Evolutionary conservation across 2,113 vertebrate genomes (phyloP).

Genomic region (Synodontis membranacea): DNA sequence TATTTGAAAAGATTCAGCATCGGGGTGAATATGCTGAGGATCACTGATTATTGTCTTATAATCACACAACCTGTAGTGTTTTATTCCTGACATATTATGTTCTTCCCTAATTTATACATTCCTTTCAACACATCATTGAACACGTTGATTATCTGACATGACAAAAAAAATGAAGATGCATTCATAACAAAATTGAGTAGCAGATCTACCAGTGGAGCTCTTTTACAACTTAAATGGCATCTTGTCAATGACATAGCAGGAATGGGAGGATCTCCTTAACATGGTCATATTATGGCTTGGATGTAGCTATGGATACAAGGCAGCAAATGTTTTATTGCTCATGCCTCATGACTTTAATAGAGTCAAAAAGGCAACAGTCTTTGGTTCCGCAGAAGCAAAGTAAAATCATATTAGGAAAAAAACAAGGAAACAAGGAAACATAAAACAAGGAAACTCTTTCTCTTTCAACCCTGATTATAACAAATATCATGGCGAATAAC

Average conservation of each 20-base stretch:
- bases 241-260: neutral
- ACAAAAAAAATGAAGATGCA: neutral
- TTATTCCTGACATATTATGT: neutral
- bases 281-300: neutral
- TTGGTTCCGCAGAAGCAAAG: neutral
- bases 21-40: too few species aligned
- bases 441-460: neutral
- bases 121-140: too few species aligned
- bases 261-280: neutral
- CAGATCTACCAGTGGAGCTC: neutral
- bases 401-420: neutral
- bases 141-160: neutral
- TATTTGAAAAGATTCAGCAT: neutral
- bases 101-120: too few species aligned
- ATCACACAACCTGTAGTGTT: neutral
- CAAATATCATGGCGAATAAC: neutral
- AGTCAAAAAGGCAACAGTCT: neutral
- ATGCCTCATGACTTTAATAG: neutral
- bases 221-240: neutral
- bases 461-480: neutral
- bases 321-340: neutral
- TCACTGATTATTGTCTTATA: neutral
- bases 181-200: neutral
- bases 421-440: neutral
- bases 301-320: neutral